phyloP scores from a whole-genome alignment of 2,888 invertebrate species.

The Cheilosia pagana region DNA sequence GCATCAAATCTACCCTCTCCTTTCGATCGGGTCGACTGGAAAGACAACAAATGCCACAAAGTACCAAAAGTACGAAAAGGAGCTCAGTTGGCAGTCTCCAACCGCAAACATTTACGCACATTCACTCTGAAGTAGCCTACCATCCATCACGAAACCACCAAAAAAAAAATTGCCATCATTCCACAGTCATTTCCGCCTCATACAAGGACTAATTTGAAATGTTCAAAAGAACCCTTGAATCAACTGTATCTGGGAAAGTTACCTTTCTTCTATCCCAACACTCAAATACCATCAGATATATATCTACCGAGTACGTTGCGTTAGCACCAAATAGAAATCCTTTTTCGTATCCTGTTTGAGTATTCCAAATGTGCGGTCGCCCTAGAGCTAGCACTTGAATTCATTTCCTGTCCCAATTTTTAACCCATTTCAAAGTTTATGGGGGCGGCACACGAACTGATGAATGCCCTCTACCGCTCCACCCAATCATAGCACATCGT shows the following conservation, averaged over 20 bases:
- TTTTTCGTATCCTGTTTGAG: slow-evolving; percentile 60
- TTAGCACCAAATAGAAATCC: slow-evolving; percentile 54
- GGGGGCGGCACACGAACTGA: not conserved
- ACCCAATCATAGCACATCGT: not conserved
- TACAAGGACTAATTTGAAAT: slow-evolving; percentile 66
- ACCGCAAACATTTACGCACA: slow-evolving; percentile 65
- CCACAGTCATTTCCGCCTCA: slow-evolving; percentile 29
- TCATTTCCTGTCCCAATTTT: slow-evolving; percentile 65
- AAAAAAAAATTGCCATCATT: not conserved
- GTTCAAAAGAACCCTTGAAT: slow-evolving; percentile 47
- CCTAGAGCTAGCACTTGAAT: slow-evolving; percentile 57
- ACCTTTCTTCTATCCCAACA: not conserved
- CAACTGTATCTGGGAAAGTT: slow-evolving; percentile 32
- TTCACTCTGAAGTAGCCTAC: slow-evolving; percentile 30
- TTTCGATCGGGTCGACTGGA: not conserved
- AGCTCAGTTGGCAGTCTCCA: slow-evolving; percentile 38
- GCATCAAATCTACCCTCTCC: not conserved
- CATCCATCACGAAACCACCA: slow-evolving; percentile 42
- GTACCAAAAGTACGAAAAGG: slow-evolving; percentile 21
- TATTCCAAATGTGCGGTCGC: slow-evolving; percentile 65
- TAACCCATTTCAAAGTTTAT: slow-evolving; percentile 30
- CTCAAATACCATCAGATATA: slow-evolving; percentile 1
- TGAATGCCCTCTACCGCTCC: slow-evolving; percentile 3
- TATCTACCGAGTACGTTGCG: slow-evolving; percentile 20
- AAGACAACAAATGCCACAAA: slow-evolving; percentile 22